Base-by-base conservation (phyloP, 2,113 vertebrate species). In the Rhizomys pruinosus region DNA sequence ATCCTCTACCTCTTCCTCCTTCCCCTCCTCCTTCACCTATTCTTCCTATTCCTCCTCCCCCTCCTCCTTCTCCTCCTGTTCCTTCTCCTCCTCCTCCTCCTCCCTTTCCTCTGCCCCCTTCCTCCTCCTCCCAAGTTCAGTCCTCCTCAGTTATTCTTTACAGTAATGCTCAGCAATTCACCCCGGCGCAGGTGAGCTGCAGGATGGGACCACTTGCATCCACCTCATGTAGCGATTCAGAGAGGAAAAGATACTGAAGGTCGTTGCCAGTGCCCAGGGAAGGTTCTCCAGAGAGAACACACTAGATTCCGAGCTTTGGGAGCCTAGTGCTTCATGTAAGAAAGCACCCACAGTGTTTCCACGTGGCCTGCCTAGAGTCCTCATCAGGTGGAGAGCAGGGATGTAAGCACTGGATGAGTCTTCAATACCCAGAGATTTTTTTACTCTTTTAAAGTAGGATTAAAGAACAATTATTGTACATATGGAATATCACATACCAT, bases 231-330 rank as follows among this genome's bases (percentile, higher is more conserved):
- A 27, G 71, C 44, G 15, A 25, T 9, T 37, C 1, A 2, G 7
- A 7, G 23, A 11, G 13, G 19, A 29, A 19, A n/a, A 42, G 29
- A 16, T 0, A 0, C 63, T 0, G 4, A 5, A 25, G 10, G 32
- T 42, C 17, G 25, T 19, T 5, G 42, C 44, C 11, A 59, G 22
- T 1, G 0, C 16, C 59, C 7, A 79, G 61, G 59, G 12, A 19
- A 34, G 82, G 61, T 39, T 87, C 74, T 73, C 47, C n/a, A 64
- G 37, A n/a, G 63, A 42, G n/a, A 61, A 25, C 59, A 0, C 0
- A 20, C 7, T 5, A 29, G 19, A 1, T 29, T 19, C 39, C 32
- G 79, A 37, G 74, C 63, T 63, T 64, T 25, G 42, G 29, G 9
- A 19, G 55, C 37, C 20, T 68, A 73, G 85, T 55, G 39, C 23